Conservation (phyloP, 2,888 invertebrate species). For the Drosophila pullipes region DNA sequence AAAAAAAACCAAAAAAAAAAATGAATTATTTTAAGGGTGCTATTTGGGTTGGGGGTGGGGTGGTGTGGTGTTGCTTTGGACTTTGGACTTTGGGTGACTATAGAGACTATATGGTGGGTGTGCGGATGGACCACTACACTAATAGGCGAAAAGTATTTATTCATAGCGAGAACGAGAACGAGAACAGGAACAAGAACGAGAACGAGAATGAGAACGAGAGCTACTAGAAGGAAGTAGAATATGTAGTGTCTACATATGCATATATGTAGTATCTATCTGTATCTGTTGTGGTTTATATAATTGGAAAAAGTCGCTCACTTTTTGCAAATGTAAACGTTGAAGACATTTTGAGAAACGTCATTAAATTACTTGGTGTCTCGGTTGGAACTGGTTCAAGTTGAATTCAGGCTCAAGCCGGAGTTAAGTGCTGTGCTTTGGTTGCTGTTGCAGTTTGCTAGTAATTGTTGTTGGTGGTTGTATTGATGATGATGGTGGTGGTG, state of each 20-base stretch:
- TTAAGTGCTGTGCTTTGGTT: constrained; percentile 19
- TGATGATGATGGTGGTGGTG: constrained; percentile 27
- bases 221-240: constrained; percentile 6
- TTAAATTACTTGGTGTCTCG: constrained; percentile 30
- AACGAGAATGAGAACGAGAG: constrained; percentile 23
- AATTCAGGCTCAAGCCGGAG: constrained; percentile 32
- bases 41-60: neutral
- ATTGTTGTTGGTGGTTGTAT: constrained; percentile 27
- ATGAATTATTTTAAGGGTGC: neutral
- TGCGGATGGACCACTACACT: constrained; percentile 28
- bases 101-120: neutral
- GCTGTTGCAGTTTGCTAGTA: constrained; percentile 30
- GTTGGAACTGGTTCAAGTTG: constrained; percentile 38
- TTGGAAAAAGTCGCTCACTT: constrained; percentile 62
- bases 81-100: neutral
- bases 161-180: constrained; percentile 21
- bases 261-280: constrained; percentile 19
- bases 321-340: constrained; percentile 60
- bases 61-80: neutral
- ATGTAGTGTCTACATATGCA: constrained; percentile 5
- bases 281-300: constrained; percentile 10
- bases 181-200: constrained; percentile 25
- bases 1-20: constrained; percentile 1
- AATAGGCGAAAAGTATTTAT: constrained; percentile 23
- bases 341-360: constrained; percentile 64